phyloP scores from a whole-genome alignment of 2,888 invertebrate species.

The Hirtodrosophila alboralis region DNA sequence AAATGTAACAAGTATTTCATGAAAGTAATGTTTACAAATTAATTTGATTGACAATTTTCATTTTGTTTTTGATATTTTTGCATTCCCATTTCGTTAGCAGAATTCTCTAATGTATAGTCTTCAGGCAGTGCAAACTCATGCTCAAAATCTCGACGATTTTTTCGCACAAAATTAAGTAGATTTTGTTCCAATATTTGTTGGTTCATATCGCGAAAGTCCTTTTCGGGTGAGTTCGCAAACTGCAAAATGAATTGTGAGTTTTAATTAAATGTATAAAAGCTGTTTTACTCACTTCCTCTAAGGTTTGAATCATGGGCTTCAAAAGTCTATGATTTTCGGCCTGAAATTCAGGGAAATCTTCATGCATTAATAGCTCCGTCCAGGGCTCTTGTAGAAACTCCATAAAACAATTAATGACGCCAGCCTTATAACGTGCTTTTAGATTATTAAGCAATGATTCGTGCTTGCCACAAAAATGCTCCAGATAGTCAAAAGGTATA shows the following conservation, averaged over 20 bases:
- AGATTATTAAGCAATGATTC: conserved; percentile 75
- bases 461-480: conserved; percentile 76
- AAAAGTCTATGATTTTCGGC: conserved; percentile 42
- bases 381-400: conserved; percentile 72
- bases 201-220: conserved; percentile 33
- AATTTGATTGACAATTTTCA: background rate
- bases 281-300: conserved; percentile 1
- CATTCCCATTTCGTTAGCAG: accelerated
- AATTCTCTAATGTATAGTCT: conserved; percentile 27
- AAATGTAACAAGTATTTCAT: conserved; percentile 1
- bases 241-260: background rate
- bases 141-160: conserved; percentile 46
- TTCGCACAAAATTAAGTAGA: conserved; percentile 55
- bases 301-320: conserved; percentile 19
- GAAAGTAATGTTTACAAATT: conserved; percentile 5
- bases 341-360: conserved; percentile 61
- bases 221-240: background rate
- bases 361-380: conserved; percentile 76
- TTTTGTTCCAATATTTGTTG: conserved; percentile 48
- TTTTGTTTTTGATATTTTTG: background rate
- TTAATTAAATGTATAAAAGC: background rate
- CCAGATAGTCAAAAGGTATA: conserved; percentile 62
- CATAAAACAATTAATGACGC: conserved; percentile 61
- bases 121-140: conserved; percentile 62
- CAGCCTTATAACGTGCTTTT: conserved; percentile 42